Percentiles rank a stretch among this genome's conserved stretches.
Evolutionary conservation across 92 coral and sea anemone genomes (phyloP).

Genomic region (Zoanthus sansibaricus): DNA sequence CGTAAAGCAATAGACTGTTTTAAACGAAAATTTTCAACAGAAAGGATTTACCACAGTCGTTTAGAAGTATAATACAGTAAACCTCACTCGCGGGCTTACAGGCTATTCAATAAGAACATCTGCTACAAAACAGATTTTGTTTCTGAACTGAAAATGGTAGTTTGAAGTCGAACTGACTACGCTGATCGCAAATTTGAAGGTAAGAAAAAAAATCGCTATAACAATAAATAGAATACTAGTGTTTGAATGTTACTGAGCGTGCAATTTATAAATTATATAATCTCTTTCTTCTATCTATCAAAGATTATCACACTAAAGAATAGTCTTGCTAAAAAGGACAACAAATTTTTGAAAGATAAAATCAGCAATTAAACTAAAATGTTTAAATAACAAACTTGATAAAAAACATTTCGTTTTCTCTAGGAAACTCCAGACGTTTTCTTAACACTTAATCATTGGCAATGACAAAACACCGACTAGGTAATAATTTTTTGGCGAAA

Average conservation of each 20-base stretch:
- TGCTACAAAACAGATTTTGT: not conserved
- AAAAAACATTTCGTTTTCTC: too few relatives aligned
- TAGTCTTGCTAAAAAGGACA: too few relatives aligned
- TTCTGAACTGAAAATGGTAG: not conserved
- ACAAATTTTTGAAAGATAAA: too few relatives aligned
- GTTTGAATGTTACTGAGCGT: not conserved
- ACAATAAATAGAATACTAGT: not conserved
- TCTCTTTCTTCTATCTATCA: not conserved
- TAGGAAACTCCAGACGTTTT: too few relatives aligned
- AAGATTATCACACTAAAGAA: too few relatives aligned
- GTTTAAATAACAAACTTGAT: too few relatives aligned
- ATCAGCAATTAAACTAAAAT: too few relatives aligned
- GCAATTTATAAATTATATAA: not conserved
- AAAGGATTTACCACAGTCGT: not conserved
- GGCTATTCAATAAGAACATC: not conserved
- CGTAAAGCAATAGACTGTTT: not conserved
- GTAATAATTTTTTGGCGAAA: too few relatives aligned
- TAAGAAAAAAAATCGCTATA: not conserved
- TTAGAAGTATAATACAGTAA: not conserved
- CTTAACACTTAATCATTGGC: too few relatives aligned
- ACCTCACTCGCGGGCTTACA: not conserved
- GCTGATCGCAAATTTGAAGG: not conserved
- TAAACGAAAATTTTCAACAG: not conserved
- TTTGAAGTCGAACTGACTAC: not conserved
- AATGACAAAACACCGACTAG: too few relatives aligned